Evolutionary conservation across 2,797 vertebrate genomes (phyloP).

Genomic region (Galagoides demidoff): DNA sequence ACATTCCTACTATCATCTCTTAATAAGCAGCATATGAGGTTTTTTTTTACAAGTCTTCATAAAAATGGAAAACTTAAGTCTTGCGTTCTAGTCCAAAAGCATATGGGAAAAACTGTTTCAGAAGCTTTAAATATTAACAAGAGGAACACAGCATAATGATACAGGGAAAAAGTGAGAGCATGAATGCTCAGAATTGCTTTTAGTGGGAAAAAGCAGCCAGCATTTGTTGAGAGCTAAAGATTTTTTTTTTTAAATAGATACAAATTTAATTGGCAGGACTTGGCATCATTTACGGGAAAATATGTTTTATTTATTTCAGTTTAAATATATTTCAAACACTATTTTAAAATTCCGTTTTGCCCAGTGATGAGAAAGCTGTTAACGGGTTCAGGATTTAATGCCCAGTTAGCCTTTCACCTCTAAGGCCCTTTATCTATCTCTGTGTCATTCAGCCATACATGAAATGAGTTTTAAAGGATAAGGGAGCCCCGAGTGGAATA

Average conservation of each 20-base stretch:
- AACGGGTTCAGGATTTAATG: slow-evolving; percentile 68
- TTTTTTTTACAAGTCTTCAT: slow-evolving; percentile 67
- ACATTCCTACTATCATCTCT: slow-evolving; percentile 31
- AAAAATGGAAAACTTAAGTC: slow-evolving; percentile 71
- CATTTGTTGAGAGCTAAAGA: slow-evolving; percentile 77
- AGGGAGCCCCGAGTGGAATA: neutral
- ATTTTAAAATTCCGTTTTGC: slow-evolving; percentile 73
- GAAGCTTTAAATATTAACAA: slow-evolving; percentile 84
- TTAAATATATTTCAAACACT: slow-evolving; percentile 82
- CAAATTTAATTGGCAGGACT: slow-evolving; percentile 72
- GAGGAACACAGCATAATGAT: slow-evolving; percentile 63
- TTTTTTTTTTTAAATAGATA: slow-evolving; percentile 75
- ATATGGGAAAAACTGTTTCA: slow-evolving; percentile 78
- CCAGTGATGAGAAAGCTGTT: slow-evolving; percentile 58
- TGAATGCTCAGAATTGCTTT: slow-evolving; percentile 82
- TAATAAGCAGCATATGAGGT: slow-evolving; percentile 53
- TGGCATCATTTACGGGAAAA: slow-evolving; percentile 76
- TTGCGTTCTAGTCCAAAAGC: slow-evolving; percentile 72
- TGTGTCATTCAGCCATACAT: slow-evolving; percentile 49
- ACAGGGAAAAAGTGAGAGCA: slow-evolving; percentile 59
- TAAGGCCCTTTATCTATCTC: slow-evolving; percentile 64
- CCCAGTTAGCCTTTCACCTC: slow-evolving; percentile 64
- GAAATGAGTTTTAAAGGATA: slow-evolving; percentile 41
- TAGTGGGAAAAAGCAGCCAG: slow-evolving; percentile 78
- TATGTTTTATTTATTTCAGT: slow-evolving; percentile 83